Evolutionary conservation across 1,140 invertebrate genomes (phyloP).

Genomic region (Andrena cerasifolii): DNA sequence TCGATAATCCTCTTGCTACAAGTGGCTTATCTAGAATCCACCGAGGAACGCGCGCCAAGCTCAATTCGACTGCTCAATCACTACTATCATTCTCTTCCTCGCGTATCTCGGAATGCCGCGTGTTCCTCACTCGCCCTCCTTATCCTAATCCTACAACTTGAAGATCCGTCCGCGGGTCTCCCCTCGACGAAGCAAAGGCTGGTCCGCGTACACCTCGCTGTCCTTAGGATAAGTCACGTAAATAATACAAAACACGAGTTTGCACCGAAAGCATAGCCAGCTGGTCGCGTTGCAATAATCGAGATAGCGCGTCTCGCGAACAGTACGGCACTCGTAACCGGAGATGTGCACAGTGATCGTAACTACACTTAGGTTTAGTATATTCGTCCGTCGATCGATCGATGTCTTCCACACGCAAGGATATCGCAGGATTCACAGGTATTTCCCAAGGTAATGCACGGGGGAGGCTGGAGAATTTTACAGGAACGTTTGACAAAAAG

Average conservation of each 20-base stretch:
- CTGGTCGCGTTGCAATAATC: conserved; percentile 15
- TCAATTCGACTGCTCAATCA: conserved; percentile 47
- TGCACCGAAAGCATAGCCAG: conserved; percentile 15
- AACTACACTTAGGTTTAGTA: too few species aligned
- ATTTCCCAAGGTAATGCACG: too few species aligned
- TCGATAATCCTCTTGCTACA: neutral
- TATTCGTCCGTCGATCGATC: conserved; percentile 44
- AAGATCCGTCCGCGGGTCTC: too few species aligned
- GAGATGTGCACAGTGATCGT: too few species aligned
- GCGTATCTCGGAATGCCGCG: neutral
- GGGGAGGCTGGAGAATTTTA: too few species aligned
- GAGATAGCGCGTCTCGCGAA: too few species aligned
- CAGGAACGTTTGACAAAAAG: too few species aligned
- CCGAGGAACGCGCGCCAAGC: conserved; percentile 1
- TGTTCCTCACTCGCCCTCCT: neutral
- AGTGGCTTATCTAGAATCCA: neutral
- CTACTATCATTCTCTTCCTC: neutral
- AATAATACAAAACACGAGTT: neutral
- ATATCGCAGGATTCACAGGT: conserved; percentile 21
- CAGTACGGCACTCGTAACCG: too few species aligned
- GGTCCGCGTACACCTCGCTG: neutral
- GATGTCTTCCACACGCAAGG: conserved; percentile 68
- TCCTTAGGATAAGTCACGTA: conserved; percentile 13
- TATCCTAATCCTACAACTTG: too few species aligned
- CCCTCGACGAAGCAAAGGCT: neutral